phyloP scores from a whole-genome alignment of 2,888 invertebrate genomes.

The Synanthedon formicaeformis region DNA sequence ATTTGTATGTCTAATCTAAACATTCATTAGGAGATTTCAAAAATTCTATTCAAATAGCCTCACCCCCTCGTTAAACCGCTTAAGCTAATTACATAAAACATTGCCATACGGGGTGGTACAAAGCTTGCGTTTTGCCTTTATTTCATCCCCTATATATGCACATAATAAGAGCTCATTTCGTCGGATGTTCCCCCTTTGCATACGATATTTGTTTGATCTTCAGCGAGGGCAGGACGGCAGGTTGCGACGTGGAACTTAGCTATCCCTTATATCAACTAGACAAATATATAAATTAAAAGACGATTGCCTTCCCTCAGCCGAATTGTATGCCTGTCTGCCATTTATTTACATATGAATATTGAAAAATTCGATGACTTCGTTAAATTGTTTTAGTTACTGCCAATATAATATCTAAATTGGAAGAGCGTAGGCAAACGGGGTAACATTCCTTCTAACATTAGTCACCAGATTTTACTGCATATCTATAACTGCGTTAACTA shows the following conservation, averaged over 20 bases:
- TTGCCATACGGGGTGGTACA: constrained; percentile 27
- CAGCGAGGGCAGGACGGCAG: constrained; percentile 10
- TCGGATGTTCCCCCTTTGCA: constrained; percentile 43
- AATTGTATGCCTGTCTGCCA: no score
- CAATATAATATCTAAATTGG: no score
- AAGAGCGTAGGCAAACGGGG: no score
- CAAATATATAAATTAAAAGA: no score
- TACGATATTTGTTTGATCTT: constrained; percentile 64
- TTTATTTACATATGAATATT: no score
- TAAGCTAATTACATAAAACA: constrained; percentile 67
- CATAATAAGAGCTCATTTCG: constrained; percentile 49
- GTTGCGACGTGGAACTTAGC: constrained; percentile 22
- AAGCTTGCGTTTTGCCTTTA: constrained; percentile 38
- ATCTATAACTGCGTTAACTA: no score
- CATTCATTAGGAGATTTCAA: constrained; percentile 56
- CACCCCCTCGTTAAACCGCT: constrained; percentile 55
- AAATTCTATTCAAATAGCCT: constrained; percentile 37
- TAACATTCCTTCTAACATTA: no score
- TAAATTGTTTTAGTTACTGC: no score
- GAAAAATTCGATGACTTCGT: no score
- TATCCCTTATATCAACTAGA: neutral
- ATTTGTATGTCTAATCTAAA: constrained; percentile 61
- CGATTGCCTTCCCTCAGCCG: no score
- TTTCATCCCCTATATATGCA: constrained; percentile 39
- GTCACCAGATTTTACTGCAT: no score